Evolutionary conservation across 2,888 invertebrate genomes (phyloP), one percentile per base, ranked within the genome.

Genomic region (Aphodius granarius): DNA sequence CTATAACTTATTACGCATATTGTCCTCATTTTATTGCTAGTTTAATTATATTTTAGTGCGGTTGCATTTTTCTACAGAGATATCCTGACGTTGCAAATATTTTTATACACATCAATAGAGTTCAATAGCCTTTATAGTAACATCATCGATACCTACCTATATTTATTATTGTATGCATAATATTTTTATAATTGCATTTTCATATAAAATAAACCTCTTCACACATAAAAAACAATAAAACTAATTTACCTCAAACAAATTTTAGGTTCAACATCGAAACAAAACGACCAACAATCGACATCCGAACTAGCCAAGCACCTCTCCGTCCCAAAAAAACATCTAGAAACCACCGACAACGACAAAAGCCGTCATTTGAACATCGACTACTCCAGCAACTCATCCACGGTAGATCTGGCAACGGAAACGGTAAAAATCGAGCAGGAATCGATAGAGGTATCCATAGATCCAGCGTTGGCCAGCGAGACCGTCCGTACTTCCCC

Each of bases 271-370:
- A 68, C 68, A 15, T 68, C 68, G 15, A 68, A 68, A 13, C 68
- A 68, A n/a, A 68, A 68, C n/a, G 72, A 75, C n/a, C 72, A 72
- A 23, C 76, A 76, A 63, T 73, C 77, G 22, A 81, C 80, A 63
- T 77, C 79, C 43, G 83, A 85, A 66, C 75, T 83, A 74, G 81
- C 82, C 73, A 84, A 85, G 78, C 82, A 82, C 22, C 77, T 84
- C 66, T 82, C 83, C 75, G 82, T 84, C 64, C 80, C 83, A 9
- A 80, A 83, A 17, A 85, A 85, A 75, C 82, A 83, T 9, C 83
- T 83, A 78, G 84, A 85, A 70, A 76, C 23, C 19, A 62, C 74
- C 71, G 84, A 84, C 22, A 66, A 77, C 21, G 83, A 83, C 63
- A 78, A 75, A 72, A 78, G 78, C 66, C 77, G 75, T 63, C 77